These are phyloP conservation scores for Salvator merianae DNA, from an alignment of 2,113 vertebrate species.

Conservation along the genomic window DNA sequence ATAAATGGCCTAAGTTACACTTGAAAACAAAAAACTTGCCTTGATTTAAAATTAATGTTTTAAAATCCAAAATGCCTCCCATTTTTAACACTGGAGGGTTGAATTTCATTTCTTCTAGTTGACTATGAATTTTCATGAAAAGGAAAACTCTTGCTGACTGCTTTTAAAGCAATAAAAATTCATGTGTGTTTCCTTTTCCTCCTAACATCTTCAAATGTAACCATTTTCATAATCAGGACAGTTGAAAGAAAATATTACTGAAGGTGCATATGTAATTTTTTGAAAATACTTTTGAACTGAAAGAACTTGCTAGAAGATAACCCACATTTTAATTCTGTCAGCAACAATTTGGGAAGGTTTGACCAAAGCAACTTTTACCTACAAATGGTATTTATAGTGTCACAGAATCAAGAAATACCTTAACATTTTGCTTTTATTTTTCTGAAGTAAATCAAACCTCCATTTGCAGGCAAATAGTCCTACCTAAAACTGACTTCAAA, in stretches of 20 bases:
- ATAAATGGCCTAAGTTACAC: too few relatives aligned
- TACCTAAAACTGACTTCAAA: not conserved
- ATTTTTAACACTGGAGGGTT: not conserved
- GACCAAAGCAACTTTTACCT: not conserved
- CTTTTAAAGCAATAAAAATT: too few relatives aligned
- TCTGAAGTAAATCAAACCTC: not conserved
- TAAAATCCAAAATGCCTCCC: not conserved
- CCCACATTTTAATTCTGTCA: not conserved
- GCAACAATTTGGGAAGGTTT: not conserved
- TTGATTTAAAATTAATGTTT: not conserved
- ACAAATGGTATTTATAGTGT: not conserved
- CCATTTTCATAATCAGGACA: not conserved
- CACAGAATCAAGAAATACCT: not conserved
- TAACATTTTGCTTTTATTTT: not conserved
- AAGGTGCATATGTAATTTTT: not conserved
- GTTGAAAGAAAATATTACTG: not conserved
- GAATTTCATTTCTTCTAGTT: not conserved
- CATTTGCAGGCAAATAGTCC: not conserved
- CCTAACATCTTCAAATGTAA: not conserved
- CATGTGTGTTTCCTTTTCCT: not conserved
- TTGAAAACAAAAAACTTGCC: too few relatives aligned
- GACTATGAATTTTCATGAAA: too few relatives aligned
- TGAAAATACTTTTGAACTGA: not conserved
- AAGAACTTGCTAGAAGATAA: not conserved
- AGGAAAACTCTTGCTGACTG: too few relatives aligned